phyloP scores from a whole-genome alignment of 2,113 vertebrate genomes.

The Oryzias javanicus region DNA sequence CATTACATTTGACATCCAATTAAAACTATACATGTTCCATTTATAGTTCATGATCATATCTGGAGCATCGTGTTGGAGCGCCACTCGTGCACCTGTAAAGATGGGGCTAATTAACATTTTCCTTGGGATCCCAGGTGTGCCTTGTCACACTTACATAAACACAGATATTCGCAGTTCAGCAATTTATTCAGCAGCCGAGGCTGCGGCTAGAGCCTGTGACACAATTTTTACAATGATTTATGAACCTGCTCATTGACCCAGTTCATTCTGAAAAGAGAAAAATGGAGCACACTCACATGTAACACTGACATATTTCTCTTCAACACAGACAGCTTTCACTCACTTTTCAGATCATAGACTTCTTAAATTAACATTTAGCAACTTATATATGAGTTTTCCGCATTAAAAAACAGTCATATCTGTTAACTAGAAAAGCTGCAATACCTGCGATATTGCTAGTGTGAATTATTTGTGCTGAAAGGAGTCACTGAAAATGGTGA shows the following conservation, averaged over 20 bases:
- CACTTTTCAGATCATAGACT: constrained; percentile 39
- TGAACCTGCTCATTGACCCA: constrained; percentile 81
- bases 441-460: too few species aligned
- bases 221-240: constrained; percentile 79
- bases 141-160: constrained; percentile 67
- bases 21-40: constrained; percentile 46
- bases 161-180: constrained; percentile 60
- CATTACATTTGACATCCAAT: constrained; percentile 45
- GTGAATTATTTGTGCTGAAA: too few species aligned
- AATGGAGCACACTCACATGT: constrained; percentile 49
- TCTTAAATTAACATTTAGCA: background rate
- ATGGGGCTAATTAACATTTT: constrained; percentile 74
- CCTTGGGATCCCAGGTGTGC: constrained; percentile 63
- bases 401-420: constrained; percentile 1
- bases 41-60: constrained; percentile 17
- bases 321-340: constrained; percentile 26
- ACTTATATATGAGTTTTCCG: background rate
- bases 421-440: too few species aligned
- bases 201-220: constrained; percentile 68
- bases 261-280: constrained; percentile 70
- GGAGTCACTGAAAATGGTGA: too few species aligned
- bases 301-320: constrained; percentile 28
- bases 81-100: constrained; percentile 61
- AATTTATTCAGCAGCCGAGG: constrained; percentile 72
- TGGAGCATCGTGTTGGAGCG: constrained; percentile 4